These are phyloP conservation scores for Mionectes olivaceus DNA, from an alignment of 2,797 vertebrate species.

Conservation along the genomic window DNA sequence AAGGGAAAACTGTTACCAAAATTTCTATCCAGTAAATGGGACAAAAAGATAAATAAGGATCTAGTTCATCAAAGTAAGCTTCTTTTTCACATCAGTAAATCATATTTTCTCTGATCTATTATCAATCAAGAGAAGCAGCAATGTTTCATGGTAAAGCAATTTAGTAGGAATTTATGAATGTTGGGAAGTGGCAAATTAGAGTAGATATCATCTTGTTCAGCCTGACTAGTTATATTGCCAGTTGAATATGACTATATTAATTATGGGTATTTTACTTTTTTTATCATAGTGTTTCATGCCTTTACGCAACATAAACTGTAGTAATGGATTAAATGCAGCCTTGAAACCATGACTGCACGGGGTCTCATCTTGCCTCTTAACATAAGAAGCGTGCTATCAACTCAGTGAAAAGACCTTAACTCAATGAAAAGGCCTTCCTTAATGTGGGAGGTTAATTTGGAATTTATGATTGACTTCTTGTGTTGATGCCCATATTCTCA, in stretches of 20 bases:
- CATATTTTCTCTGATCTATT: constrained; percentile 27
- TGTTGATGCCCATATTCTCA: constrained; percentile 48
- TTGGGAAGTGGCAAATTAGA: constrained; percentile 45
- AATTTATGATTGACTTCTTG: constrained; percentile 58
- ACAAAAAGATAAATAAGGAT: neutral
- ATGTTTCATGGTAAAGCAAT: constrained; percentile 40
- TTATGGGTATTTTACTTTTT: constrained; percentile 56
- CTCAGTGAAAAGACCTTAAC: constrained; percentile 41
- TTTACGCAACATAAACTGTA: constrained; percentile 30
- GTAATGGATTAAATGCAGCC: constrained; percentile 51
- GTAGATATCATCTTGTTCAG: constrained; percentile 29
- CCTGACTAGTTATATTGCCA: constrained; percentile 38
- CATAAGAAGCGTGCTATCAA: constrained; percentile 23
- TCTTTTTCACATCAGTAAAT: neutral
- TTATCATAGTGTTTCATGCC: neutral
- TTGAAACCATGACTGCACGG: constrained; percentile 37
- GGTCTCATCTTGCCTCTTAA: constrained; percentile 45
- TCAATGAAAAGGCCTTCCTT: constrained; percentile 33
- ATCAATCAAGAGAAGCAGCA: constrained; percentile 23
- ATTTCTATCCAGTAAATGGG: neutral
- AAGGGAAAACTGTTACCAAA: neutral
- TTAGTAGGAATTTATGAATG: constrained; percentile 52
- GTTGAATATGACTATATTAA: constrained; percentile 44
- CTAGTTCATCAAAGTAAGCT: neutral
- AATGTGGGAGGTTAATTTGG: constrained; percentile 43